Base-by-base conservation (phyloP, 2,797 vertebrate genomes). In the Odontamblyopus rebecca region DNA sequence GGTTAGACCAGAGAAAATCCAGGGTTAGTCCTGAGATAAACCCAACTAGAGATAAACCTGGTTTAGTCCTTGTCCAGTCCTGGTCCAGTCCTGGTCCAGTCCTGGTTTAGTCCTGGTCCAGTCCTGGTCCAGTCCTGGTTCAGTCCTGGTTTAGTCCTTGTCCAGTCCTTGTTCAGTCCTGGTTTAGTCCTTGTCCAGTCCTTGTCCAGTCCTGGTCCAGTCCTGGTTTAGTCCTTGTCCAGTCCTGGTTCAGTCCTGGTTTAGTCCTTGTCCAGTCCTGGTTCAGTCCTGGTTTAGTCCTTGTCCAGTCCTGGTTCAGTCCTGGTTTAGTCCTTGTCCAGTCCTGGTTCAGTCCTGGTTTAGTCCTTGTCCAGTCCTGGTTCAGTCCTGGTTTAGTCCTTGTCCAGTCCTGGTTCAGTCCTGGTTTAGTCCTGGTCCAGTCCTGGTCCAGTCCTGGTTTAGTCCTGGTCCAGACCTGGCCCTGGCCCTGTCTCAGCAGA, bases 401-500 rank as follows among this genome's bases (percentile, higher is more conserved):
- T 7, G 4, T 23, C 2, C 18, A 54, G 18, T 4, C 53, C 53
- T 23, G 7, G 53, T n/a, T n/a, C 19, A n/a, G 53, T 16, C 19
- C 19, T 23, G 19, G 7, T 54, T n/a, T 6, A 13, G 30, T 19
- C 26, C 27, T 50, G 27, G 13, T 35, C 19, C 19, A 35, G 30
- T 5, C 15, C 12, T 30, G 15, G 2, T 7, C 8, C 3, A 32
- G 29, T 18, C 6, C 5, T 35, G 32, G 15, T 35, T 35, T 7
- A 8, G 30, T 9, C 16, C 29, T 61, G 16, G 18, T 62, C 15
- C 29, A 32, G 60, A 32, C 32, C 32, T 64, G 32, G n/a, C 27
- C 19, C 13, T 64, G 85, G 2, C 90, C 85, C 48, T 89, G 85
- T 72, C 84, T 86, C 76, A 96, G 90, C 81, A 96, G 89, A 15